Evolutionary conservation across 2,797 vertebrate species (phyloP).

Genomic region (Sebastes miniatus): DNA sequence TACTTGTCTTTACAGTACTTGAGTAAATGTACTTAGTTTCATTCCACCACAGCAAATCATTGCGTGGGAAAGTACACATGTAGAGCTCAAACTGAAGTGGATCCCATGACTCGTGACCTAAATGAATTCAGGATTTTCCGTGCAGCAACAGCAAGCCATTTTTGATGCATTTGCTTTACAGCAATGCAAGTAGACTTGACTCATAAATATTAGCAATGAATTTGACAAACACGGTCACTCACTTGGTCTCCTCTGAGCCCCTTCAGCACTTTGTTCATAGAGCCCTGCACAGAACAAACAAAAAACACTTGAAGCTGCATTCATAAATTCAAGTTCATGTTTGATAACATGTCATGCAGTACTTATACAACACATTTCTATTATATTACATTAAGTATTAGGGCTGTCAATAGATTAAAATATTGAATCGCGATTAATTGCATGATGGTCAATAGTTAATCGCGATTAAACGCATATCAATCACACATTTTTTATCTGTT

Average conservation of each 20-base stretch:
- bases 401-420: too few species aligned
- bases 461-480: too few species aligned
- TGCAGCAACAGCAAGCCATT: background rate
- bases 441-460: too few species aligned
- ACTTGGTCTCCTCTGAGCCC: constrained; percentile 88
- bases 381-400: background rate
- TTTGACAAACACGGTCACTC: constrained; percentile 36
- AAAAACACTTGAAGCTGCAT: constrained; percentile 1
- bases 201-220: background rate
- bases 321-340: background rate
- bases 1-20: background rate
- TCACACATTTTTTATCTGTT: too few species aligned
- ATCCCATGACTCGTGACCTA: background rate
- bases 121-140: background rate
- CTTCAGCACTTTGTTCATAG: constrained; percentile 82
- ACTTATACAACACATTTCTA: background rate
- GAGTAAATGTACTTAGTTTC: background rate
- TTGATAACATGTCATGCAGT: background rate
- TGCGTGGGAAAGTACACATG: background rate
- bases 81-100: background rate
- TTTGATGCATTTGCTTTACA: background rate
- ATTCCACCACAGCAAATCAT: background rate
- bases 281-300: constrained; percentile 81
- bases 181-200: background rate
- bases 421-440: too few species aligned